Evolutionary conservation across 2,797 vertebrate genomes (phyloP).

Genomic region (Manis javanica): DNA sequence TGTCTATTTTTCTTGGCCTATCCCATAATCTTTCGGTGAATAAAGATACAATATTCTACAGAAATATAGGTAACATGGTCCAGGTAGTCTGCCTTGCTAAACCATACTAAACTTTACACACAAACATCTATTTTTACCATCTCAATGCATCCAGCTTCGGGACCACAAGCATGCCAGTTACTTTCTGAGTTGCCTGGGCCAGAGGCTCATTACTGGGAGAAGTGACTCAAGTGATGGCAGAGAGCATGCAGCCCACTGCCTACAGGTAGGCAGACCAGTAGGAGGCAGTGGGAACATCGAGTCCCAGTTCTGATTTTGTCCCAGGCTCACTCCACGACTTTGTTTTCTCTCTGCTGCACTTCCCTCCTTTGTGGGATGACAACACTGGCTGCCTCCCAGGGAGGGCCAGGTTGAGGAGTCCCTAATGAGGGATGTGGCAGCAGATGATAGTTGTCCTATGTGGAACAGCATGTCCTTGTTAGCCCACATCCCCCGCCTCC

Average conservation of each 20-base stretch:
- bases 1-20: not conserved
- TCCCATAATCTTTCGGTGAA: not conserved
- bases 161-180: not conserved
- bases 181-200: not conserved
- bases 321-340: not conserved
- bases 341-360: not conserved
- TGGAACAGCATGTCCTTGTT: slow-evolving; percentile 50
- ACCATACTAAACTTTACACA: not conserved
- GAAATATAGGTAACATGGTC: not conserved
- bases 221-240: not conserved
- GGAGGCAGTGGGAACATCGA: not conserved
- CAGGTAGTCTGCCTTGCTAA: not conserved
- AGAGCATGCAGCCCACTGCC: not conserved
- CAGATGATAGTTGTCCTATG: not conserved
- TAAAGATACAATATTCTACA: not conserved
- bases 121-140: not conserved
- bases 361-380: slow-evolving; percentile 29
- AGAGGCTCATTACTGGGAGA: slow-evolving; percentile 48
- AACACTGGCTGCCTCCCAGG: not conserved
- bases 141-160: not conserved
- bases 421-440: slow-evolving; percentile 43
- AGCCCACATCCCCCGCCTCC: not conserved
- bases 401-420: not conserved
- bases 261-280: not conserved
- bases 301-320: not conserved